phyloP scores from a whole-genome alignment of 37 sponge, comb jelly and placozoan species.

The Chondrilla cf. caribensis region DNA sequence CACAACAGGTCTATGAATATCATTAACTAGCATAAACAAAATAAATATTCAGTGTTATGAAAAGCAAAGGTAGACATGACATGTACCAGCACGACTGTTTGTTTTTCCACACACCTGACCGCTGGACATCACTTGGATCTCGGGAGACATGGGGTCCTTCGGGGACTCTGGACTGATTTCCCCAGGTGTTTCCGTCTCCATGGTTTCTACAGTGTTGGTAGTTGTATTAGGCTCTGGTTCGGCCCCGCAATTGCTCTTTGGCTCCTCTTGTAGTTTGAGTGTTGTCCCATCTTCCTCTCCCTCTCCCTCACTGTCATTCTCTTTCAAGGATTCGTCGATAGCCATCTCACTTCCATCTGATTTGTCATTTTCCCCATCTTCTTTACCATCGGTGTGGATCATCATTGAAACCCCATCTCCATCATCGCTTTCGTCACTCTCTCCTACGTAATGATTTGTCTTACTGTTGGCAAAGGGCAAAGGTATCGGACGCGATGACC shows the following conservation, averaged over 20 bases:
- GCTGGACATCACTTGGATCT: slow-evolving; percentile 21
- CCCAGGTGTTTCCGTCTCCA: not conserved
- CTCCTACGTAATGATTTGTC: not conserved
- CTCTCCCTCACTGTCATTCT: not conserved
- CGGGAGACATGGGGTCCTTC: slow-evolving; percentile 20
- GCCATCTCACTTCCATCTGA: not conserved
- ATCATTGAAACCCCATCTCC: not conserved
- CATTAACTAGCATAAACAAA: not conserved
- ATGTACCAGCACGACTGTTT: not conserved
- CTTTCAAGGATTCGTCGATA: not conserved
- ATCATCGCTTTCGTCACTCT: slow-evolving; percentile 9
- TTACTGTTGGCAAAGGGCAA: slow-evolving; percentile 9
- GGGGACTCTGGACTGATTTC: not conserved
- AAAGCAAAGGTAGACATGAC: too few relatives aligned
- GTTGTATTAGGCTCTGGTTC: not conserved
- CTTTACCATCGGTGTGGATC: not conserved
- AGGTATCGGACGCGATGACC: not conserved
- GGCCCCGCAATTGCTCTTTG: not conserved
- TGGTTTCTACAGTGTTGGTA: not conserved
- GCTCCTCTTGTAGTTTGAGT: not conserved
- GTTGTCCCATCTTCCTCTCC: not conserved
- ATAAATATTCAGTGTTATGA: not conserved
- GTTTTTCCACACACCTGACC: slow-evolving; percentile 7
- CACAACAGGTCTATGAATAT: too few relatives aligned
- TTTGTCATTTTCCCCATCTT: not conserved